Evolutionary conservation across 2,888 invertebrate genomes (phyloP), one percentile per base, ranked within the genome.

Genomic region (Nematopogon swammerdamellus): DNA sequence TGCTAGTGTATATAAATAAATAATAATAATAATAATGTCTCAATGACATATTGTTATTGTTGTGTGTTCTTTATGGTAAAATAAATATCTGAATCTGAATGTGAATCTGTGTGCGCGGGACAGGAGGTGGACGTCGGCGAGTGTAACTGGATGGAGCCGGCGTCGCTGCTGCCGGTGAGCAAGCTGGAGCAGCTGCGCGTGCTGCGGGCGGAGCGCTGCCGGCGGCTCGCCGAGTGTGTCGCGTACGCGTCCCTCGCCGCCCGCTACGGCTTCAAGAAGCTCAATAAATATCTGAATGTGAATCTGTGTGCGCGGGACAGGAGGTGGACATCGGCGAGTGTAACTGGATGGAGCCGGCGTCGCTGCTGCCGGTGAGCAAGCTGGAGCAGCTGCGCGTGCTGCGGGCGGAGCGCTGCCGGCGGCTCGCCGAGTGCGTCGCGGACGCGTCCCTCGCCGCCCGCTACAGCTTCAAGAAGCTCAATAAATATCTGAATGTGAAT

Each of bases 181-280:
- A 92, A 91, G 70, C 71, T 88, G 60, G 69, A 79, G 1, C 65
- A 71, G 5, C 72, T 92, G 19, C 80, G 82, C 43, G 81, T 84
- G 42, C 71, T 92, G 4, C 76, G 83, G 50, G 66, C 89, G 55
- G 77, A 84, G 44, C 84, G 86, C 42, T 92, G 92, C 59, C 68
- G 67, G 49, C 79, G 84, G 46, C 68, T 92, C 53, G 80, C 82
- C 1, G 88, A 91, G 63, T 88, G 87, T 59, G 85, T 89, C 16
- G 89, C 90, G 0, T 91, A 91, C 65, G 85, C 89, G 1, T 88
- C 89, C 60, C 82, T 92, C 51, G 86, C 91, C 0, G 82, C 87
- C 0, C 70, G 87, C 56, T 87, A 86, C 61, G 92, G 92, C 0
- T 91, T 87, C 64, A 77, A 79, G 56, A 64, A 70, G 1, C 65